These are phyloP conservation scores for Lerista edwardsae DNA, from an alignment of 2,797 vertebrate species.

Conservation along the genomic window DNA sequence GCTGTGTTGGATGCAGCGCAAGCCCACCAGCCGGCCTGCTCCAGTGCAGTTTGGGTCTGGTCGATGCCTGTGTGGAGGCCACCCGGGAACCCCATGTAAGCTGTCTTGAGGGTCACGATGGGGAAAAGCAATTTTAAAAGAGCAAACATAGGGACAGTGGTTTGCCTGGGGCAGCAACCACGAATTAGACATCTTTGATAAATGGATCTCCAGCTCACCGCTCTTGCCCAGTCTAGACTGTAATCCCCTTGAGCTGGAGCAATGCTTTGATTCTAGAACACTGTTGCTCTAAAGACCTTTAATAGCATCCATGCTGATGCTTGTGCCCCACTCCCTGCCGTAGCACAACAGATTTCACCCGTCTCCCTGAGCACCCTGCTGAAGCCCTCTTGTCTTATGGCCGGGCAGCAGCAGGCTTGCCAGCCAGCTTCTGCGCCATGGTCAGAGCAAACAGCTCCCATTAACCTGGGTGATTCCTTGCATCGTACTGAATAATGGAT, in stretches of 20 bases:
- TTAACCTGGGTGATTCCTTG: slow-evolving; percentile 57
- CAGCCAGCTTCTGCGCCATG: not conserved
- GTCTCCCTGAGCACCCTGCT: not conserved
- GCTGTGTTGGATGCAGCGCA: too few relatives aligned
- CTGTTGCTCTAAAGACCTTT: not conserved
- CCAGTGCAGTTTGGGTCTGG: too few relatives aligned
- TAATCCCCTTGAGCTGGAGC: not conserved
- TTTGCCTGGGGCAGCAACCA: not conserved
- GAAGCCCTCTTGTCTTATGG: too few relatives aligned
- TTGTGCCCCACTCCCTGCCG: not conserved
- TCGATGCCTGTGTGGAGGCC: too few relatives aligned
- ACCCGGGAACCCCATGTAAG: too few relatives aligned
- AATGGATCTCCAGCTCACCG: not conserved
- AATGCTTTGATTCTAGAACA: not conserved
- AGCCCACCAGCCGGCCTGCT: too few relatives aligned
- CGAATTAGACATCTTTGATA: not conserved
- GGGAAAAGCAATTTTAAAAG: not conserved
- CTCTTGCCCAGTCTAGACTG: not conserved
- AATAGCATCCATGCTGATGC: too few relatives aligned
- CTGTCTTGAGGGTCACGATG: too few relatives aligned
- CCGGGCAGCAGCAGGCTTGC: not conserved
- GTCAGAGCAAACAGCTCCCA: slow-evolving; percentile 2
- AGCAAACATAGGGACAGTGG: not conserved
- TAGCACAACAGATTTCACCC: not conserved
- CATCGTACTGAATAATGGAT: slow-evolving; percentile 56